Evolutionary conservation across 2,888 invertebrate species (phyloP), one percentile per base, ranked within the genome.

Genomic region (Agrochola lychnidis): DNA sequence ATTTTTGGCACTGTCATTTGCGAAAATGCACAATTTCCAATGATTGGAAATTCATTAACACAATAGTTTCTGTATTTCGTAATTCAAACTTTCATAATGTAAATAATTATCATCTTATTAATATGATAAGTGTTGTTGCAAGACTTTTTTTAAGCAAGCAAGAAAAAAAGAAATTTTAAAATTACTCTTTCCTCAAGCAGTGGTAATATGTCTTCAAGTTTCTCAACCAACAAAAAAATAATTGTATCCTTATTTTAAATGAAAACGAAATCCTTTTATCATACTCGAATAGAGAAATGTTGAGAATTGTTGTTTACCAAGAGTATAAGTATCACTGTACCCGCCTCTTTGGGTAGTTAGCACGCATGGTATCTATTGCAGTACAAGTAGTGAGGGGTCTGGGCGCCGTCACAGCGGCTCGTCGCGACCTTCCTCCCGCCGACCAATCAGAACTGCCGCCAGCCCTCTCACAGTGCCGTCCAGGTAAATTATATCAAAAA

Each of bases 391-490:
- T 82, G 89, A 87, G 81, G 74, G 69, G 53, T 59, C 79, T 45
- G 72, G 64, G 12, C 81, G 82, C 0, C 82, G 79, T 0, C 78
- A 76, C 71, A 45, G 80, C 63, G 62, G 48, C 81, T 42, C 89
- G 77, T 62, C 59, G 63, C 90, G 93, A 12, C 93, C 94, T 12
- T 53, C 90, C 30, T 81, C 92, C 7, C 91, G 95, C 14, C 90
- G 95, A 10, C 92, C 95, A 2, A 83, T 95, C n/a, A 89, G 95
- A 12, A 63, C 94, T 40, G 30, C 91, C 57, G 90, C 92, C 89
- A 93, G 92, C 85, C 93, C 95, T 6, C 90, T 93, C 75, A 83
- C 93, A 2, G 76, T 91, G 36, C 82, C 89, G 59, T 45, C 90
- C 86, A 93, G 93, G 93, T 91, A 92, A 89, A 67, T 78, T 51